phyloP scores from a whole-genome alignment of 2,888 invertebrate species.

The Sarcophaga variegata region DNA sequence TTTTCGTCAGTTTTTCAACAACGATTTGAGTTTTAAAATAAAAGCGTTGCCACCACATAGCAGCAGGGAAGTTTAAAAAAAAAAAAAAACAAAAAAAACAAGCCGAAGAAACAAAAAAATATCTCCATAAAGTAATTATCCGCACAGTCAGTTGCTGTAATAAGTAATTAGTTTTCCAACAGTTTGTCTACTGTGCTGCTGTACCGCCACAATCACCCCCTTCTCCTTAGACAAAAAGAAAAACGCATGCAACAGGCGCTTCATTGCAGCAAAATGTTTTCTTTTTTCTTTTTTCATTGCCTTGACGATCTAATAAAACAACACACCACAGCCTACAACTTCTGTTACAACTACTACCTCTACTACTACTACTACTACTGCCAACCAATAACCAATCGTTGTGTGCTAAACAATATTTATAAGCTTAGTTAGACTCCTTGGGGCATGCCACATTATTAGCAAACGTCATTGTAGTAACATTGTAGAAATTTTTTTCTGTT shows the following conservation, averaged over 20 bases:
- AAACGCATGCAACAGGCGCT: not conserved
- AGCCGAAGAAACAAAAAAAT: slow-evolving; percentile 26
- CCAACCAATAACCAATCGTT: too few species aligned
- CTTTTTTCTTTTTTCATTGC: not conserved
- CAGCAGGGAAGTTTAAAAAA: slow-evolving; percentile 6
- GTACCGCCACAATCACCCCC: not conserved
- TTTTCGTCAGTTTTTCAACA: not conserved
- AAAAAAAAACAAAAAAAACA: slow-evolving; percentile 29
- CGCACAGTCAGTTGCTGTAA: slow-evolving; percentile 67
- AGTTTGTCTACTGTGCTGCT: slow-evolving; percentile 31
- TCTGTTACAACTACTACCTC: slow-evolving; percentile 30
- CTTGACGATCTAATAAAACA: slow-evolving; percentile 52
- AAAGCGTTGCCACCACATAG: too few species aligned
- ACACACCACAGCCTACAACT: slow-evolving; percentile 52
- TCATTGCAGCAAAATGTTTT: not conserved
- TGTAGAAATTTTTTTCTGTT: slow-evolving; percentile 33
- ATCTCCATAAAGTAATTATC: slow-evolving; percentile 61
- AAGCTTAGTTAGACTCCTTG: slow-evolving; percentile 47
- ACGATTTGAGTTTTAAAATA: not conserved
- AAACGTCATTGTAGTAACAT: slow-evolving; percentile 63
- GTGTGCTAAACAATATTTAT: not conserved
- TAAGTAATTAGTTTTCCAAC: slow-evolving; percentile 72
- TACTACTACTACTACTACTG: not conserved
- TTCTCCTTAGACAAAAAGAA: not conserved
- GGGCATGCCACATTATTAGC: slow-evolving; percentile 69